Base-by-base conservation (phyloP, 2,888 invertebrate species). In the Cloeon dipterum region DNA sequence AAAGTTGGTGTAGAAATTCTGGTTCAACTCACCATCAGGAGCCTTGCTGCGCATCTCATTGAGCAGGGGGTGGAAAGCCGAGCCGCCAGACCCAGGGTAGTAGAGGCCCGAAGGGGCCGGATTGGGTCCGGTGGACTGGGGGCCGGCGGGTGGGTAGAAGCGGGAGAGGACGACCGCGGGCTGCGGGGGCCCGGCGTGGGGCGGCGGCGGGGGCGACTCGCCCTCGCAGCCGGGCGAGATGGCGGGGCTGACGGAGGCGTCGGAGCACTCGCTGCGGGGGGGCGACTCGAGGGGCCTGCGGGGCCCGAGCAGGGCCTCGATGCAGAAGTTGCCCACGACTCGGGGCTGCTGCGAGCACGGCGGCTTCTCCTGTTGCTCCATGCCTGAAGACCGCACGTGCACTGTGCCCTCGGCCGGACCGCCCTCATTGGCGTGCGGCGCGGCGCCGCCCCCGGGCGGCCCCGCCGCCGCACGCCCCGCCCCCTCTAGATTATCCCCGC, bases 131-230 rank as follows among this genome's bases (percentile, higher is more conserved):
- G 29, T 29, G 5, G 29, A 13, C 7, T 29, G 29, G 7, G 29
- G 29, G 5, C 29, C 29, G 13, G n/a, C 13, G 5, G 29, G 29
- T 7, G 29, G 29, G 29, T 29, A 29, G n/a, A 29, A 29, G 7
- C 29, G n/a, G 29, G 29, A 29, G 29, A 29, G 29, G n/a, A 29
- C 29, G 13, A 29, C 29, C 5, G 29, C 29, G 8, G 29, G 29
- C 8, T n/a, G 10, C 16, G 29, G 29, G 5, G n/a, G n/a, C n/a
- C 8, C 8, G 10, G 8, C 25, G 8, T 8, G n/a, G n/a, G 25
- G 25, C n/a, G 25, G 8, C 8, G 29, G 29, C n/a, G 29, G 29
- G 5, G 29, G 29, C 5, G 29, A 14, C 7, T 29, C 29, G 7
- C 29, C 29, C 16, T 29, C 29, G 16, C 29, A 29, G 7, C 29